Evolutionary conservation across 1,140 invertebrate genomes (phyloP), one percentile per base, ranked within the genome.

Genomic region (Conus betulinus): DNA sequence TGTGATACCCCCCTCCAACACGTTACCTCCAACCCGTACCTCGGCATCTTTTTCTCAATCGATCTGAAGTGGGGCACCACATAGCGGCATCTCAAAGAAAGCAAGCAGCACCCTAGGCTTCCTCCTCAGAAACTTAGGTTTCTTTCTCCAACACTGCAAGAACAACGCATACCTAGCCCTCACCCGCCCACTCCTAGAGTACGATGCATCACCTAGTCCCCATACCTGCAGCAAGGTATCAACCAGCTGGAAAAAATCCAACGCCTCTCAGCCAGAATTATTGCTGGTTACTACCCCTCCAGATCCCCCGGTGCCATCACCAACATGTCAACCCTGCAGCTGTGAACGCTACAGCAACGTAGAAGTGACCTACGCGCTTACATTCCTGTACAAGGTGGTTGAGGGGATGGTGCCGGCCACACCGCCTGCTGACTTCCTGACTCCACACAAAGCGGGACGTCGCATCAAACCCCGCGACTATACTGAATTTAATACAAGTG

Each of bases 41-140:
- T 91, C 55, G 87, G 91, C 10, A 11, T 91, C n/a, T 52, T 74
- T 51, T 76, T 91, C 17, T 89, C 90, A 63, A 71, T 85, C 13
- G 88, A 88, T 63, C 85, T 89, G 5, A 91, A 74, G 25, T 74
- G 71, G 71, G 86, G 25, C 39, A 81, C 86, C 39, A 91, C 60
- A 88, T 90, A n/a, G 23, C 20, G 86, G 74, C 20, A 55, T 39
- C 85, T 15, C 17, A 15, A 23, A 88, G 87, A 23, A 88, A 87
- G 81, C 74, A 88, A n/a, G 84, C 20, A 74, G 7, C 71, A 74
- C 90, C 7, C 85, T 91, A 60, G 90, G 90, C 20, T 91, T 91
- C 60, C 55, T 90, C 13, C 20, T 84, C 25, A 25, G 91, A n/a
- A 90, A 89, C 57, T 78, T 91, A 5, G 63, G 87, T 17, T 71